Base-by-base conservation (phyloP, 2,888 invertebrate species). In the Netelia fuscicornis region DNA sequence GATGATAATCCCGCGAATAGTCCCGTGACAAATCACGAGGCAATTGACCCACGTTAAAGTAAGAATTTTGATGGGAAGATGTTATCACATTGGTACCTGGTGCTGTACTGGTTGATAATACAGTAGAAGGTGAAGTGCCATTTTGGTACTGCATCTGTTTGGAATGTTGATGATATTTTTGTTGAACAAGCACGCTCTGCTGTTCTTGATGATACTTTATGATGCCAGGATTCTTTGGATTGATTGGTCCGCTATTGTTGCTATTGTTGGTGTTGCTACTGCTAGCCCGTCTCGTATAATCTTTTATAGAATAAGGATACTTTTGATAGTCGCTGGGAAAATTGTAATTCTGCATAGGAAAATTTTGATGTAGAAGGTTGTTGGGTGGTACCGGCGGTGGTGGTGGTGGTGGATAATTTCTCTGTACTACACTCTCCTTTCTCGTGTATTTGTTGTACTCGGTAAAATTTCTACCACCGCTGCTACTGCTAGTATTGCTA, bases 301-400 rank as follows among this genome's bases (percentile, higher is more conserved):
- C 92, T 71, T 92, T 92, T 0, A 90, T 78, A 0, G 91, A 81
- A 79, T 92, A 92, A 42, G 92, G 86, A 81, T 91, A 93, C 64
- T 92, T 93, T 68, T 91, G 91, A 78, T 91, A 92, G 10, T 93
- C 92, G 0, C 86, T 71, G 1, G 91, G 81, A 71, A 91, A 89
- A 71, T 92, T 91, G 72, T 93, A 93, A 86, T 87, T 90, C 56
- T 92, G 92, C 77, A 92, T 87, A 2, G 90, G 88, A 85, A 91
- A 93, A 84, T 90, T 92, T n/a, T 89, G 92, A 72, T 90, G 78
- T 75, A 92, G 20, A 25, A 87, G 64, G 11, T 76, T 83, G 30
- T 25, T 67, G 2, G 67, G 23, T 11, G 48, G 48, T 13, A 13
- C 11, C 0, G 48, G 48, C 48, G 48, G 48, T 13, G 48, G 48